Base-by-base conservation (phyloP, 2,797 vertebrate species). In the Tarsius wallacei region DNA sequence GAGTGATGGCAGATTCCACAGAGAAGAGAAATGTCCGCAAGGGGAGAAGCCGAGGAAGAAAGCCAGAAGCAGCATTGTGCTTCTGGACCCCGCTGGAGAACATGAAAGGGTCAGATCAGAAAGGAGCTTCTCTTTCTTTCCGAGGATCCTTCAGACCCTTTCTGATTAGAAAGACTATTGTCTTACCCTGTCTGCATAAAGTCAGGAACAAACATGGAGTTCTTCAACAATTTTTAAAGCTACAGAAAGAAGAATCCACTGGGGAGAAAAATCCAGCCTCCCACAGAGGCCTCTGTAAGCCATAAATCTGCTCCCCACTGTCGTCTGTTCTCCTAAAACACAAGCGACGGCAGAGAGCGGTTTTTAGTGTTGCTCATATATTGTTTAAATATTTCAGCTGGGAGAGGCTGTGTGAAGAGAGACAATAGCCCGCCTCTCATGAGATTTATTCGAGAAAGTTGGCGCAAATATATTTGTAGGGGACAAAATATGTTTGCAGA, bases 331-430 rank as follows among this genome's bases (percentile, higher is more conserved):
- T 51, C 88, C 93, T 97, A 92, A 98, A 98, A 97, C 97, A 97
- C 96, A 98, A 98, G 98, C 86, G 95, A 97, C 97, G 96, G 97
- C 91, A 86, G 97, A 94, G 81, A 68, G 95, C 63, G 64, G 53
- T 36, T 63, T 90, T 94, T 59, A 91, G 98, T 98, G 97, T 97
- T 97, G 96, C 85, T 91, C 96, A 64, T 82, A 93, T 94, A 96
- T 94, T 97, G 98, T 98, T 98, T 97, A 97, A 98, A 98, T 96
- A 95, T 98, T 98, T 98, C 98, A 98, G 94, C 96, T 89, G 97
- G 98, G 98, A 98, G 97, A 96, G 2, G 78, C 97, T 16, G 95
- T 95, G 61, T 9, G 77, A 86, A 97, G 95, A 88, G 96, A 90
- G 94, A 98, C 97, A 97, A 97, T 70, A 92, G 96, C 97, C 91